phyloP scores from a whole-genome alignment of 2,113 vertebrate species.

The Ammospiza nelsoni region DNA sequence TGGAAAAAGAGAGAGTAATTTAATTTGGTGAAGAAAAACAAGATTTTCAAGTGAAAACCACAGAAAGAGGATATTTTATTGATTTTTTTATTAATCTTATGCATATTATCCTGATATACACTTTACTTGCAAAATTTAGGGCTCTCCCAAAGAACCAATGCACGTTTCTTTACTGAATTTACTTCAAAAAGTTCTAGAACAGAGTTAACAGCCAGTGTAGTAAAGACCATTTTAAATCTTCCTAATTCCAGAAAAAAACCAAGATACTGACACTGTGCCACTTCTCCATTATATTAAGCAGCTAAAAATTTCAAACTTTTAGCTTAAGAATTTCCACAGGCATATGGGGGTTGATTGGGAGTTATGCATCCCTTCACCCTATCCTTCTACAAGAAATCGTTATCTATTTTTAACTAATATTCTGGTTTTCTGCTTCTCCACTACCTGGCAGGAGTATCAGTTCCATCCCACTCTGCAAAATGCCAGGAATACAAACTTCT shows the following conservation, averaged over 20 bases:
- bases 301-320: background rate
- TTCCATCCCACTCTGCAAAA: background rate
- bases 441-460: background rate
- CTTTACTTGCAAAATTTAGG: background rate
- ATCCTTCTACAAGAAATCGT: background rate
- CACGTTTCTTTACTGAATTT: background rate
- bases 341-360: accelerated
- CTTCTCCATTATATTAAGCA: background rate
- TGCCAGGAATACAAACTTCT: background rate
- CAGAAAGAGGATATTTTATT: background rate
- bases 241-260: background rate
- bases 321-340: background rate
- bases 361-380: background rate
- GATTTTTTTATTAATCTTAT: background rate
- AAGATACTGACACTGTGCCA: background rate
- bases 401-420: background rate
- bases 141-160: background rate
- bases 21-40: background rate
- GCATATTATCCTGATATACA: background rate
- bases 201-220: background rate
- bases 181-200: background rate
- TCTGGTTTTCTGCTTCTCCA: background rate
- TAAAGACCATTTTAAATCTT: background rate
- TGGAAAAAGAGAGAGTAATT: accelerated
- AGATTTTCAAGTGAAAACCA: background rate